Base-by-base conservation (phyloP, 2,888 invertebrate genomes). In the Drosophila stalkeri region DNA sequence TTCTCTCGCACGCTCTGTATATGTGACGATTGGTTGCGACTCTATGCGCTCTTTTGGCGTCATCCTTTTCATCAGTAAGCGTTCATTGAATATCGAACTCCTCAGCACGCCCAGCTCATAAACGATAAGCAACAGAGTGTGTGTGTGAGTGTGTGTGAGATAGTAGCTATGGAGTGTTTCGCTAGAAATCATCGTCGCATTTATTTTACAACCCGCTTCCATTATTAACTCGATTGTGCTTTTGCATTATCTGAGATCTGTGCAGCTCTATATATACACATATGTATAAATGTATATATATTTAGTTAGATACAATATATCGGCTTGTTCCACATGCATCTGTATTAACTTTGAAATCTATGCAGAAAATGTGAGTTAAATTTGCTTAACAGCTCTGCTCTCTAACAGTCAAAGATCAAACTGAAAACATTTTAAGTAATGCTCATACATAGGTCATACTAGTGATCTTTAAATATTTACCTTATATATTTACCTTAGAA, bases 81-180 rank as follows among this genome's bases (percentile, higher is more conserved):
- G 54, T 83, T 81, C 85, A 87, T 90, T 85, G 75, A 86, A 77
- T 82, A 85, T 82, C 73, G 82, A 64, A 46, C 71, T 41, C 61
- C 71, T 59, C 81, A 75, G 33, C 75, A 55, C 72, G 33, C 64
- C 71, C 67, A 72, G 68, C 77, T 71, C 75, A 57, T 75, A 80
- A 64, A 52, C 72, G 90, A 85, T 85, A 85, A 85, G 85, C 85
- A 85, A 70, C 80, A 75, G 51, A 47, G 12, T 39, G 33, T 64
- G 33, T 47, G 46, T 66, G 39, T 51, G 44, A 66, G 39, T 51
- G 67, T 49, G 51, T 54, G 49, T 46, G 60, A 51, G 81, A 81
- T 86, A 80, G 77, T 73, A 76, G 57, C 66, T 55, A 47, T 76
- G 35, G 68, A 71, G 82, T 66, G 57, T 60, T 83, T 86, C 70